Evolutionary conservation across 2,797 vertebrate species (phyloP), one percentile per base, ranked within the genome.

Genomic region (Lycodopsis pacificus): DNA sequence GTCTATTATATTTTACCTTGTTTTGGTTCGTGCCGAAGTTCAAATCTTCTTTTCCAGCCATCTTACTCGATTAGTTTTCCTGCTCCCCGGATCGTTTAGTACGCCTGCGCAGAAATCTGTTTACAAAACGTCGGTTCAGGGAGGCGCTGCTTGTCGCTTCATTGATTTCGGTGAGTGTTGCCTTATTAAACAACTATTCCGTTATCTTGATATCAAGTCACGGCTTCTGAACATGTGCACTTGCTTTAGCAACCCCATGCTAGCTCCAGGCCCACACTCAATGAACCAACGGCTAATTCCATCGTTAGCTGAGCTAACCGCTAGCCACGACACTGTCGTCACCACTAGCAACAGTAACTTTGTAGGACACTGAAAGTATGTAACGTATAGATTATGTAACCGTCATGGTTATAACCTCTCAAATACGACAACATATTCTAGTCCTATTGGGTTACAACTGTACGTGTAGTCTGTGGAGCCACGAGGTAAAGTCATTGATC

Each of bases 61-160:
- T 74, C 79, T 36, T 14, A 63, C 1, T 86, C 82, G 88, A 90
- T 85, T 92, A 81, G 61, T 88, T 71, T 53, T 2, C 84, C 73
- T 85, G 80, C 51, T 27, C 19, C 22, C 13, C 5, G 2, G 56
- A 30, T 88, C 22, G 20, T 1, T 53, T 82, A 64, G 51, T 75
- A 2, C 72, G 81, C 86, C 34, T 91, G 89, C 87, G 81, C 70
- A 0, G 1, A 11, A 17, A 27, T 71, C 17, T 72, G 44, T 72
- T 73, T 63, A 65, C 36, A 17, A 64, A 46, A 13, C 36, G 4
- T 20, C 12, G 2, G 3, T 0, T 15, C 9, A 0, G 0, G 10
- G 56, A 56, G 38, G 7, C 44, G 32, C 10, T 4, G 14, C 22
- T 1, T 2, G 32, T 25, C 5, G 5, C 15, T 12, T 7, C 78